These are phyloP conservation scores for Enteromius paludinosus DNA, from an alignment of 2,797 vertebrate genomes.

Conservation along the genomic window DNA sequence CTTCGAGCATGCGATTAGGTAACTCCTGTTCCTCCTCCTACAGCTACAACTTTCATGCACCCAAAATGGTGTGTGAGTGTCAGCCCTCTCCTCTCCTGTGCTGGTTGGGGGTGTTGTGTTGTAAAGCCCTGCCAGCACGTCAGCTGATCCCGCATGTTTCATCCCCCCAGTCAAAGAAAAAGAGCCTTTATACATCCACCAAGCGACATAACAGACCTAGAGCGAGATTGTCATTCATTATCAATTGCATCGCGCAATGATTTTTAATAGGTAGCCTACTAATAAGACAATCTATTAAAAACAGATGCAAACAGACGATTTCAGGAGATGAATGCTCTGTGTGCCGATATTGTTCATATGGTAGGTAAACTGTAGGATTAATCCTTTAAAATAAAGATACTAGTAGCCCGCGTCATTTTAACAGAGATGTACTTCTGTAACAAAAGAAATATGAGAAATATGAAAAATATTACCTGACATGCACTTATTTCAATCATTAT, in stretches of 20 bases:
- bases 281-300: neutral
- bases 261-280: neutral
- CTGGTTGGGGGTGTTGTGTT: constrained; percentile 71
- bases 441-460: neutral
- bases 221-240: neutral
- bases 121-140: constrained; percentile 80
- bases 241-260: neutral
- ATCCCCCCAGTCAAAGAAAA: constrained; percentile 59
- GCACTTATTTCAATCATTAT: neutral
- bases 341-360: neutral
- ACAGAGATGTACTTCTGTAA: neutral
- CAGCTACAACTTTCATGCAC: constrained; percentile 49
- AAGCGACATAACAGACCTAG: neutral
- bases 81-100: constrained; percentile 43
- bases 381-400: neutral
- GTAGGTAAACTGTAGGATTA: neutral
- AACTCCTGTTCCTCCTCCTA: constrained; percentile 50
- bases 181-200: neutral
- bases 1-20: constrained; percentile 55
- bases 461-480: neutral
- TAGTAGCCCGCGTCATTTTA: neutral
- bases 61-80: constrained; percentile 67
- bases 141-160: constrained; percentile 86
- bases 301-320: neutral
- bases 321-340: neutral